These are phyloP conservation scores for Meloidogyne chitwoodi DNA, from an alignment of 1,140 invertebrate species.

Conservation along the genomic window DNA sequence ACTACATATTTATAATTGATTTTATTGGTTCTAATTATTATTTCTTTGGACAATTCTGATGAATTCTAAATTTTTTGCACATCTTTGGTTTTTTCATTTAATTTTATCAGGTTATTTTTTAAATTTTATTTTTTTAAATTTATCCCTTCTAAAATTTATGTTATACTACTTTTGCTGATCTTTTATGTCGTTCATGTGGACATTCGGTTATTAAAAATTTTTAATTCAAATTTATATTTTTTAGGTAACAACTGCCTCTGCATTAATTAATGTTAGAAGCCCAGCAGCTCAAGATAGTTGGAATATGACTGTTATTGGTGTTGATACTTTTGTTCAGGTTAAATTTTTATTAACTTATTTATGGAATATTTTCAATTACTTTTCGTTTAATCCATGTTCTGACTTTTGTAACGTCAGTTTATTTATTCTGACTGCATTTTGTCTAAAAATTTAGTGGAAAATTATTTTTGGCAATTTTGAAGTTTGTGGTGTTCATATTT, in stretches of 20 bases:
- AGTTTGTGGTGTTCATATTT: no score
- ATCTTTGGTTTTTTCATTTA: neutral
- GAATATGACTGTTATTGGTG: slow-evolving; percentile 22
- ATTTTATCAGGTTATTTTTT: neutral
- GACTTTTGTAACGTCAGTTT: neutral
- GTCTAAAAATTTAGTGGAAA: no score
- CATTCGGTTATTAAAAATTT: slow-evolving; percentile 5
- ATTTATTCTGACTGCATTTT: no score
- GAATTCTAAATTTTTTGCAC: no score
- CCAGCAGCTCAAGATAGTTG: slow-evolving; percentile 12
- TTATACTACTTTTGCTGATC: neutral
- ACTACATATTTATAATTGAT: no score
- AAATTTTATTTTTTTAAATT: neutral
- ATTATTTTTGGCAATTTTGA: no score
- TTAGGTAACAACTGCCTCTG: slow-evolving; percentile 13
- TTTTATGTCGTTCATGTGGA: slow-evolving; percentile 17
- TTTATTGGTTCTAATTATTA: no score
- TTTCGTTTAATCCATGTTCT: neutral
- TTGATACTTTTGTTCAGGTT: slow-evolving; percentile 22
- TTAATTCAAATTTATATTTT: neutral
- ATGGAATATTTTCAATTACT: neutral
- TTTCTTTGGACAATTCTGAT: no score
- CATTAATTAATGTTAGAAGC: slow-evolving; percentile 18
- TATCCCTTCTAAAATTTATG: neutral
- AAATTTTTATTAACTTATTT: neutral